phyloP scores from a whole-genome alignment of 2,113 vertebrate species.

The Pavo muticus region DNA sequence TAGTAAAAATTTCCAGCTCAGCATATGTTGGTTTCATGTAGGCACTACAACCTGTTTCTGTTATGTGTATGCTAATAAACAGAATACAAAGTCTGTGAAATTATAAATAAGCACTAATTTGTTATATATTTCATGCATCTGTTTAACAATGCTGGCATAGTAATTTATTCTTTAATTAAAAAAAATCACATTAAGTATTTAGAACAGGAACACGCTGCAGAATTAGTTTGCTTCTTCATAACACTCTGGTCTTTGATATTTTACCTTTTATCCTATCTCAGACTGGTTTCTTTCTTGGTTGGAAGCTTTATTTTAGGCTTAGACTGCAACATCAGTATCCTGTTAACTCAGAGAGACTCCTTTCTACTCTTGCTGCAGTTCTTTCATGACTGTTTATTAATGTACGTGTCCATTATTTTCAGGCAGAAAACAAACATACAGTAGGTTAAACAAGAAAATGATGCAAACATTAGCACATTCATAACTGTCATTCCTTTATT shows the following conservation, averaged over 20 bases:
- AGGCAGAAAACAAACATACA: neutral
- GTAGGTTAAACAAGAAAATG: conserved; percentile 32
- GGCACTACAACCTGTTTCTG: neutral
- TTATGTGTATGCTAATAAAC: no score
- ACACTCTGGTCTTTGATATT: neutral
- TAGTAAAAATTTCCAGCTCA: neutral
- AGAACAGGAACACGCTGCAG: neutral
- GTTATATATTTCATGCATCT: neutral
- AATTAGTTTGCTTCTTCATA: neutral
- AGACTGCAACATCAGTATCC: neutral
- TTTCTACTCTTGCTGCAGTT: neutral
- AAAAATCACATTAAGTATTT: neutral
- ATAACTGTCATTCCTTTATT: conserved; percentile 34
- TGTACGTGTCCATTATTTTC: neutral
- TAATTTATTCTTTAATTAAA: neutral
- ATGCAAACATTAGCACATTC: neutral
- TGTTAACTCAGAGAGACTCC: neutral
- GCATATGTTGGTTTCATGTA: neutral
- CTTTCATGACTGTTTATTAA: neutral
- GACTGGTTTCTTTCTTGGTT: neutral
- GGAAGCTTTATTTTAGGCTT: neutral
- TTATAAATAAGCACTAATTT: neutral
- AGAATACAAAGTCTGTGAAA: neutral
- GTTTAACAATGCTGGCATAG: neutral
- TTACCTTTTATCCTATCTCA: neutral